phyloP scores from a whole-genome alignment of 2,888 invertebrate genomes.

The Therioaphis trifolii region DNA sequence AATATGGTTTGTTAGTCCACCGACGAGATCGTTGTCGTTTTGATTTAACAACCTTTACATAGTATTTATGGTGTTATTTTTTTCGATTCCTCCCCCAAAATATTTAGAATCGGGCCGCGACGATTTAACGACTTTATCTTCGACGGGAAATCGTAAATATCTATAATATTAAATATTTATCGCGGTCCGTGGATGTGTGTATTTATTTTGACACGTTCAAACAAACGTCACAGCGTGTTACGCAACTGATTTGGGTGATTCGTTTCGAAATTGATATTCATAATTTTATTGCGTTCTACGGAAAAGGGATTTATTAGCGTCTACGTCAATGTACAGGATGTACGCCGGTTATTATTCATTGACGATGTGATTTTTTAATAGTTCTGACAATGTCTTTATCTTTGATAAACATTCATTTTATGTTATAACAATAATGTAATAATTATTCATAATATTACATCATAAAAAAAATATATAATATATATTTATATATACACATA shows the following conservation, averaged over 20 bases:
- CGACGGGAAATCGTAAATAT: neutral
- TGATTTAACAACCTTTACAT: neutral
- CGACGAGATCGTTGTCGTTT: neutral
- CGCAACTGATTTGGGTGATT: neutral
- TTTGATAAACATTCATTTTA: constrained; percentile 28
- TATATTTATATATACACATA: too few species aligned
- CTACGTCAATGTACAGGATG: neutral
- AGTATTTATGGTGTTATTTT: too few species aligned
- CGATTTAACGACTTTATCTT: neutral
- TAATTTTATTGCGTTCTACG: neutral
- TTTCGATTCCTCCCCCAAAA: too few species aligned
- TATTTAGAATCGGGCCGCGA: neutral
- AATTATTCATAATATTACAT: constrained; percentile 11
- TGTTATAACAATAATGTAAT: neutral
- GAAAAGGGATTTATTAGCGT: neutral
- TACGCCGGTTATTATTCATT: neutral
- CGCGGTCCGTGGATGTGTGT: too few species aligned
- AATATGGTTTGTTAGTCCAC: neutral
- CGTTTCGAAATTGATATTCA: constrained; percentile 1
- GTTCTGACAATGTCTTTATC: neutral
- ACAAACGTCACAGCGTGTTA: neutral
- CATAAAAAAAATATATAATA: too few species aligned
- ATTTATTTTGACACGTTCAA: neutral
- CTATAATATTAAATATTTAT: neutral
- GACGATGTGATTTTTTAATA: neutral